phyloP scores from a whole-genome alignment of 2,797 vertebrate genomes.

The Atherinosoma microstoma region DNA sequence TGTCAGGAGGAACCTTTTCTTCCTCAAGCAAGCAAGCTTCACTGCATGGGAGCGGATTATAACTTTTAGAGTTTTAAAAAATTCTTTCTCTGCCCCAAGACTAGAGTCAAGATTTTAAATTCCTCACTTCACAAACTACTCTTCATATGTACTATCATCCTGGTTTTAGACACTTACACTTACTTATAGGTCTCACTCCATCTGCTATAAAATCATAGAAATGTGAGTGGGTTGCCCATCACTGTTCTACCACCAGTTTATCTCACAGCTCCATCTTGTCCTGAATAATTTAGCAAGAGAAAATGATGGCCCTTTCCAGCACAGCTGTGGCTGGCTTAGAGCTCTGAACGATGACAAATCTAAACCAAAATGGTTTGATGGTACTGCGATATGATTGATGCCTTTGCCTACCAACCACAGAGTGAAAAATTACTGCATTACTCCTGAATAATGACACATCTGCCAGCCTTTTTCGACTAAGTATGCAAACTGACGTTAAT shows the following conservation, averaged over 20 bases:
- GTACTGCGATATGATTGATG: constrained; percentile 31
- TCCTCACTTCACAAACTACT: constrained; percentile 1
- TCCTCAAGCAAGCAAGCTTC: not conserved
- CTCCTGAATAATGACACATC: constrained; percentile 11
- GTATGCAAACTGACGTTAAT: constrained; percentile 1
- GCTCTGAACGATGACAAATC: constrained; percentile 29
- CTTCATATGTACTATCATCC: constrained; percentile 8
- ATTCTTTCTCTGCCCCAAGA: not conserved
- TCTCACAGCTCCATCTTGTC: constrained; percentile 40
- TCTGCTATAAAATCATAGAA: constrained; percentile 34
- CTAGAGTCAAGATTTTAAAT: constrained; percentile 5
- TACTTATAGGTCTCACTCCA: not conserved
- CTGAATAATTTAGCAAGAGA: constrained; percentile 64
- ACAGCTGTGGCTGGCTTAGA: constrained; percentile 17
- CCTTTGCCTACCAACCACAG: constrained; percentile 12
- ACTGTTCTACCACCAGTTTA: constrained; percentile 39
- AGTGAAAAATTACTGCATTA: constrained; percentile 7
- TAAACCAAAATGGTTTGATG: constrained; percentile 38
- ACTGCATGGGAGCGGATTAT: not conserved
- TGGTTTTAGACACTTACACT: constrained; percentile 14
- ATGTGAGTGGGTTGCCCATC: constrained; percentile 40
- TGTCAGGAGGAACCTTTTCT: not conserved
- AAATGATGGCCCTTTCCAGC: constrained; percentile 50
- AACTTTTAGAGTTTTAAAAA: not conserved
- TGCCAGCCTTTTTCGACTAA: constrained; percentile 7